Conservation (phyloP, 2,113 vertebrate species). For the Pseudonaja textilis region DNA sequence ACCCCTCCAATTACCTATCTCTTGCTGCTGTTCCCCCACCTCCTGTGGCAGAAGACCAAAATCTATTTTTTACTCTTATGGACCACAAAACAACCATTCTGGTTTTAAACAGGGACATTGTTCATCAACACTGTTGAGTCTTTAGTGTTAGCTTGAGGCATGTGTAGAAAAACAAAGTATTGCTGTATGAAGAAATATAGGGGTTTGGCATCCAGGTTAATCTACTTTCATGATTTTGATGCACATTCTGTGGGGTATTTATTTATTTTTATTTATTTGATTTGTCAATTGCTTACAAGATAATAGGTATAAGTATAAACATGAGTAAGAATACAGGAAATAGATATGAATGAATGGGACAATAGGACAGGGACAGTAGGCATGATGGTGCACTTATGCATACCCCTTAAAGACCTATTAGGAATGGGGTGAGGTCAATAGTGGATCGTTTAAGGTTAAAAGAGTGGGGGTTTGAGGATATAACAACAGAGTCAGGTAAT, state of each 20-base stretch:
- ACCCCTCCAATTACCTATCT: constrained; percentile 77
- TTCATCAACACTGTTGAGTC: constrained; percentile 71
- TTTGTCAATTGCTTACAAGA: too few relatives aligned
- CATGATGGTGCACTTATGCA: too few relatives aligned
- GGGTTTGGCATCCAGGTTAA: constrained; percentile 40
- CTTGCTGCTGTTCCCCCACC: constrained; percentile 30
- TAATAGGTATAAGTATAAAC: too few relatives aligned
- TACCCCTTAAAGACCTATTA: too few relatives aligned
- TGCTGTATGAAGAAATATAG: constrained; percentile 60
- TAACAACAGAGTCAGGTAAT: too few relatives aligned
- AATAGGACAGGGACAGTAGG: too few relatives aligned
- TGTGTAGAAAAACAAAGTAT: constrained; percentile 50
- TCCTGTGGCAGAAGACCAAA: constrained; percentile 54
- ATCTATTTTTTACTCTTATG: constrained; percentile 54
- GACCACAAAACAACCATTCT: constrained; percentile 57
- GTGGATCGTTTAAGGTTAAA: too few relatives aligned
- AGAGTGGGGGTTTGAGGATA: too few relatives aligned
- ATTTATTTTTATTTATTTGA: too few relatives aligned
- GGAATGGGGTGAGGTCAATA: too few relatives aligned
- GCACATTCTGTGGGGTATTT: not conserved
- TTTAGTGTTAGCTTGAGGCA: constrained; percentile 63
- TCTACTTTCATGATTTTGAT: constrained; percentile 6
- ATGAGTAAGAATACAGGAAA: too few relatives aligned
- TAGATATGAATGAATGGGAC: too few relatives aligned
- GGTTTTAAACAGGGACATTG: constrained; percentile 69